Evolutionary conservation across 2,888 invertebrate species (phyloP), one percentile per base, ranked within the genome.

Genomic region (Choristoneura rosaceana): DNA sequence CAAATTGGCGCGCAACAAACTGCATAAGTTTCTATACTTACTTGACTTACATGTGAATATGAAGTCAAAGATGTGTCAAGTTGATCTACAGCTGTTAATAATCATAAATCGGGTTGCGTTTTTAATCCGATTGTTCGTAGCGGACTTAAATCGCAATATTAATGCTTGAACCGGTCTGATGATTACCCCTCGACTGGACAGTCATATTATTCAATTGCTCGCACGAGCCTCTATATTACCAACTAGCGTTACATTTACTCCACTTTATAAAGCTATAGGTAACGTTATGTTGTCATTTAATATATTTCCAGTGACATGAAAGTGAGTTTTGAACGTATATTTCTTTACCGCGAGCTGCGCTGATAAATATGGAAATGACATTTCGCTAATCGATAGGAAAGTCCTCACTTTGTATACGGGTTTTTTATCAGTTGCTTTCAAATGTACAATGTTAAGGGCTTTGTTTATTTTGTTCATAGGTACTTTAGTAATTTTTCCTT

Each of bases 141-240:
- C 67, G 3, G 58, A 34, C 55, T 63, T 45, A 65, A 38, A 33
- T 50, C 38, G 68, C 47, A 67, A 55, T 71, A 68, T 63, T 71
- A 71, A 71, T 69, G 64, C 59, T 55, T 50, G 70, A 76, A 75
- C 76, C 73, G 75, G 75, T 75, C 73, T 73, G 69, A 77, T 86
- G 89, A 90, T 90, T 89, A 85, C 85, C 79, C 81, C 80, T 80
- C 82, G 77, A 82, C 77, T 86, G 82, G 82, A 84, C 81, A 82
- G 81, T 82, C 82, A 79, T 85, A 86, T 87, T 87, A 89, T 88
- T 88, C 87, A 89, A 89, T 90, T 88, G 83, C 80, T 76, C 76
- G 82, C 82, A 83, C 80, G 81, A 81, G 80, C 79, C 80, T 75
- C 76, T 84, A 82, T 83, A 79, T 82, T 81, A 82, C 62, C 76